These are phyloP conservation scores for Sinocyclocheilus grahami DNA, from an alignment of 2,113 vertebrate genomes.

Conservation along the genomic window DNA sequence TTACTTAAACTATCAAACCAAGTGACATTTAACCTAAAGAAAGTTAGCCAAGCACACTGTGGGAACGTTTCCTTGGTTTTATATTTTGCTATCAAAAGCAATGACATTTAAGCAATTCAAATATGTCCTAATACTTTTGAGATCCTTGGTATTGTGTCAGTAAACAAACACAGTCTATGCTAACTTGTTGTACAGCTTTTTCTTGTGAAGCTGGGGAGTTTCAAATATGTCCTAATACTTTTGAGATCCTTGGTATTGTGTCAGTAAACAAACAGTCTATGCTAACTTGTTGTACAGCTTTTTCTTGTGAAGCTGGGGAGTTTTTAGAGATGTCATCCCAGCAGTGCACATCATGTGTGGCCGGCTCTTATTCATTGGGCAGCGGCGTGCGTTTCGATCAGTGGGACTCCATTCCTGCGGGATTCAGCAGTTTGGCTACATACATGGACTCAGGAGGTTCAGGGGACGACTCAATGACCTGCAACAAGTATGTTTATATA, in stretches of 20 bases:
- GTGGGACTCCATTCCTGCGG: conserved; percentile 90
- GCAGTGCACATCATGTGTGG: conserved; percentile 88
- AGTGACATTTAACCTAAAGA: background rate
- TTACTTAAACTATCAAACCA: background rate
- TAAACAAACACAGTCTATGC: background rate
- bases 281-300: too few relatives aligned
- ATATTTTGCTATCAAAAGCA: too few relatives aligned
- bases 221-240: too few relatives aligned
- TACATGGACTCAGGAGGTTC: conserved; percentile 82
- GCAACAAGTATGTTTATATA: conserved; percentile 80
- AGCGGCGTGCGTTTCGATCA: conserved; percentile 96
- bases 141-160: too few relatives aligned
- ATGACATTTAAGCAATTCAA: too few relatives aligned
- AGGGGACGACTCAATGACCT: conserved; percentile 75
- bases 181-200: conserved; percentile 79
- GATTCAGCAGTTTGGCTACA: conserved; percentile 91
- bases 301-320: conserved; percentile 92
- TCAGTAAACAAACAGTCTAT: too few relatives aligned
- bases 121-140: too few relatives aligned
- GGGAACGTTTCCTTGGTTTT: too few relatives aligned
- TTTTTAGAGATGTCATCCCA: conserved; percentile 97
- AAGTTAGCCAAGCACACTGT: too few relatives aligned
- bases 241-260: too few relatives aligned
- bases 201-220: conserved; percentile 94
- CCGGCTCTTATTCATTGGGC: conserved; percentile 93